Conservation (phyloP, 2,888 invertebrate species). For the Uloborus plumipes region DNA sequence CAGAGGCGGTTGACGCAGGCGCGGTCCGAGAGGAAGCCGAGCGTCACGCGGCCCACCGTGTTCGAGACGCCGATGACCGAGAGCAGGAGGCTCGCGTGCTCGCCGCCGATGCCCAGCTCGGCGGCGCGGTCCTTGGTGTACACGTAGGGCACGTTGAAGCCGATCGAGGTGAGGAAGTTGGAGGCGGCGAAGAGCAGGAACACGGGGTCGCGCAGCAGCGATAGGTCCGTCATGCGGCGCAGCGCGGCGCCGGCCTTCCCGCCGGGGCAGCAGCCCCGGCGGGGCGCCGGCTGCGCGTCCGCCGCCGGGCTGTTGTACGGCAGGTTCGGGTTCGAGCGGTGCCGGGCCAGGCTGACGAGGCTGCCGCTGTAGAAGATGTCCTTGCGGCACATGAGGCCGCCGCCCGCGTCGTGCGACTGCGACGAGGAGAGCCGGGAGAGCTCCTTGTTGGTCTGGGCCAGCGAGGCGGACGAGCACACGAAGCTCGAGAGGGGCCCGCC, state of each 20-base stretch:
- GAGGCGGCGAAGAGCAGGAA: constrained; percentile 92
- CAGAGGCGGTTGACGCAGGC: constrained; percentile 90
- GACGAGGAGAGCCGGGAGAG: constrained; percentile 39
- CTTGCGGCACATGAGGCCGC: constrained; percentile 86
- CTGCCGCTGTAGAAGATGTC: constrained; percentile 92
- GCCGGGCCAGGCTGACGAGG: constrained; percentile 75
- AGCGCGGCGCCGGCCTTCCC: constrained; percentile 77
- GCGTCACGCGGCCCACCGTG: constrained; percentile 86
- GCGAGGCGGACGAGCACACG: constrained; percentile 57
- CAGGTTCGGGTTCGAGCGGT: constrained; percentile 69
- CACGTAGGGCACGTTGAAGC: constrained; percentile 93
- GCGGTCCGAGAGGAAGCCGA: constrained; percentile 87
- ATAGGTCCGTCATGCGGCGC: constrained; percentile 85
- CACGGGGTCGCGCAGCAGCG: constrained; percentile 84
- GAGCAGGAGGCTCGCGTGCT: constrained; percentile 79
- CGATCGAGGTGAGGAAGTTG: constrained; percentile 95
- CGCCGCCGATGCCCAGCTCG: constrained; percentile 75
- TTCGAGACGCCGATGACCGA: constrained; percentile 89
- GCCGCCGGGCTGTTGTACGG: constrained; percentile 29
- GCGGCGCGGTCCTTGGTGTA: constrained; percentile 85
- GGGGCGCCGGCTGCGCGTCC: background rate
- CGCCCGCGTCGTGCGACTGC: constrained; percentile 37
- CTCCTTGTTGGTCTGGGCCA: constrained; percentile 61
- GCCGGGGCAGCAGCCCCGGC: constrained; percentile 74
- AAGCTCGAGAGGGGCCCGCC: constrained; percentile 56